Base-by-base conservation (phyloP, 2,888 invertebrate genomes). In the Phania funesta region DNA sequence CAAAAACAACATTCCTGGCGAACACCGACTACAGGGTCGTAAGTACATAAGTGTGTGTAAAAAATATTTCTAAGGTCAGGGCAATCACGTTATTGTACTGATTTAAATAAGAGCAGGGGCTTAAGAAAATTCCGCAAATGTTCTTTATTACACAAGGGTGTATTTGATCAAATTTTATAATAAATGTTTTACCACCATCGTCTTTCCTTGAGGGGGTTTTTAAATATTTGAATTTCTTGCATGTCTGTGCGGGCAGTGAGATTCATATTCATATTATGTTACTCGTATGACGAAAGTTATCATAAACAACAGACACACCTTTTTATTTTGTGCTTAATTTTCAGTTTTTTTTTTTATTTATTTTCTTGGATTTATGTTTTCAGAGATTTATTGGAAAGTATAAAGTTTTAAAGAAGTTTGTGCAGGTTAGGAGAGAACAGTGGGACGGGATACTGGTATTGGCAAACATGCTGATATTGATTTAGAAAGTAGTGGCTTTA, bases 81-180 rank as follows among this genome's bases (percentile, higher is more conserved):
- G 16, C n/a, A 67, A 58, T 13, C 18, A 32, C 44, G 16, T 41
- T 46, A 32, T 60, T 18, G 54, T 9, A 79, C 58, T 35, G 11
- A 65, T 79, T 58, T 50, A 65, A 58, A 44, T 35, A 29, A 41
- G 22, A 44, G 18, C n/a, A 29, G 22, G 46, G 44, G 68, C 18
- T n/a, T 41, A 29, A 24, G 18, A 24, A 58, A 60, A 58, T 68
- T 76, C 58, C 58, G 67, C 81, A 77, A 77, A 54, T 84, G 76
- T 64, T 81, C 76, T 83, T 83, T 83, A 84, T 84, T 83, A 79
- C 84, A 84, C 84, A 35, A 83, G 84, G 85, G 84, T 85, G 84
- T 84, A 80, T 84, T 86, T 84, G 84, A 86, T 85, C 80, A 85
- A 84, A 83, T 85, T 79, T 80, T 60, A 71, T 79, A 80, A 52